Conservation (phyloP, 1,140 invertebrate species). For the Drosophila simulans region DNA sequence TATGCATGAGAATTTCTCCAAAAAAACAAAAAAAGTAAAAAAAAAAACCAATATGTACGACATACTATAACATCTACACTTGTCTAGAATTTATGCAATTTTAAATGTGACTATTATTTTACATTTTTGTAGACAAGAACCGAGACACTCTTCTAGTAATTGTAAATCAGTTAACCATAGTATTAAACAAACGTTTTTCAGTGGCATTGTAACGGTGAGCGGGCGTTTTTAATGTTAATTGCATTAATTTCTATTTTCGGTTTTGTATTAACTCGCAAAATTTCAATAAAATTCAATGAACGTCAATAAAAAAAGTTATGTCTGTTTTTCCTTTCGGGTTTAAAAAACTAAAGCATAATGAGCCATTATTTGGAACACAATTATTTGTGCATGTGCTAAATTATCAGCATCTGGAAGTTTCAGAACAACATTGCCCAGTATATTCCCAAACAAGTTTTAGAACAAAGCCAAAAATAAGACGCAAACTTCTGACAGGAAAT, state of each 20-base stretch:
- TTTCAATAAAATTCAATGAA: conserved; percentile 82
- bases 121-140: conserved; percentile 76
- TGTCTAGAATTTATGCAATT: conserved; percentile 79
- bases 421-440: background rate
- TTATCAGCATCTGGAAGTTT: background rate
- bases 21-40: conserved; percentile 42
- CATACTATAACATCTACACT: conserved; percentile 72
- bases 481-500: background rate
- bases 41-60: conserved; percentile 69
- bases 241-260: conserved; percentile 73
- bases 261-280: conserved; percentile 81
- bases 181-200: conserved; percentile 76
- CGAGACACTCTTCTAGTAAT: conserved; percentile 71
- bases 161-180: conserved; percentile 81
- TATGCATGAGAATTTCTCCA: conserved; percentile 71
- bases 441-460: background rate
- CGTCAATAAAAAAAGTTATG: conserved; percentile 50
- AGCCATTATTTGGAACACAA: too few species aligned
- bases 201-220: conserved; percentile 74
- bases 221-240: conserved; percentile 77
- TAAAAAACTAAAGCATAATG: background rate
- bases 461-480: background rate
- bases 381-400: background rate
- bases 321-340: background rate
- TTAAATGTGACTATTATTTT: conserved; percentile 80